phyloP scores from a whole-genome alignment of 2,113 vertebrate species.

The Cryptomyrus ogoouensis region DNA sequence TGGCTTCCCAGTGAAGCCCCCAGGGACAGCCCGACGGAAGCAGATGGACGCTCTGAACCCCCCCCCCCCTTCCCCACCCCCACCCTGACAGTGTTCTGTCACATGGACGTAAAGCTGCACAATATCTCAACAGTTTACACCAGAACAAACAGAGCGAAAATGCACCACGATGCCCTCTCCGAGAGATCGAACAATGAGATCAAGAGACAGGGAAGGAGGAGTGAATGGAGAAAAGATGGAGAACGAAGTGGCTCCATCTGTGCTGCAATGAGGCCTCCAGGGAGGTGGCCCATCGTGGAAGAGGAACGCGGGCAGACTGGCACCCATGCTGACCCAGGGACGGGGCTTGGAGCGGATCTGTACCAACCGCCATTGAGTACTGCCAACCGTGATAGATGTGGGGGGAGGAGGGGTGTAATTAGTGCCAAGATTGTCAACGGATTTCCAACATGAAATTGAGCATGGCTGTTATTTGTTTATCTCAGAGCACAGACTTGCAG shows the following conservation, averaged over 20 bases:
- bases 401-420: neutral
- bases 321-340: conserved; percentile 1
- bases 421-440: neutral
- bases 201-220: conserved; percentile 15
- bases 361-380: neutral
- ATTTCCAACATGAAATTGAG: neutral
- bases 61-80: neutral
- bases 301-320: neutral
- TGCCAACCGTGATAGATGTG: neutral
- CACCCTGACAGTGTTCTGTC: neutral
- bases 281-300: neutral
- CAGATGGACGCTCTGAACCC: neutral
- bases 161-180: neutral
- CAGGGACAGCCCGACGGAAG: neutral
- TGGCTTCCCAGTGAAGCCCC: neutral
- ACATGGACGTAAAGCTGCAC: neutral
- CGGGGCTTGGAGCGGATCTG: conserved; percentile 6
- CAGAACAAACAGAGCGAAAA: neutral
- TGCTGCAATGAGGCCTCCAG: neutral
- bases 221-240: neutral
- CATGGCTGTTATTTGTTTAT: conserved; percentile 1
- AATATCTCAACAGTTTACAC: neutral
- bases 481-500: neutral
- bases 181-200: conserved; percentile 25
- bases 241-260: neutral